Evolutionary conservation across 1,140 invertebrate genomes (phyloP), one percentile per base, ranked within the genome.

Genomic region (Aricia agestis): DNA sequence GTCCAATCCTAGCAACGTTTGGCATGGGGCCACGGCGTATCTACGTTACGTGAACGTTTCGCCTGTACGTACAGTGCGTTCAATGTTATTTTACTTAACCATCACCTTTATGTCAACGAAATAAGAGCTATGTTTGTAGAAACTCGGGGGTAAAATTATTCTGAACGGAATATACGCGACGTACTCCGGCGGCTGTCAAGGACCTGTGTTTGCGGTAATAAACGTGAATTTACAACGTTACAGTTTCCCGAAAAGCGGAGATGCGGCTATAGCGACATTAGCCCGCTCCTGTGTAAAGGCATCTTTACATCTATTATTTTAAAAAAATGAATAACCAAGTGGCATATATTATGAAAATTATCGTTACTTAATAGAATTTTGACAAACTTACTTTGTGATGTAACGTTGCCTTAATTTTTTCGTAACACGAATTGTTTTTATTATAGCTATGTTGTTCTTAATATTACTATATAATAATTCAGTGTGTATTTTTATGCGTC

Each of bases 211-310:
- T 83, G 82, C 72, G 78, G 85, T 83, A 87, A 91, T 91, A 91
- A 91, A 91, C 81, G 81, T 89, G 80, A 91, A 89, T 91, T 90
- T 91, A 91, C 87, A 81, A 77, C 75, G 86, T 89, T 88, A 89
- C 78, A 85, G 86, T 89, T 89, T 87, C 85, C 80, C 84, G 83
- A 89, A 83, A 85, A 83, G 83, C 79, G 84, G 83, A 84, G 85
- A 89, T 85, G 82, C 86, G 84, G 83, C 70, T 71, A 68, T 72
- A 78, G 77, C 72, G 78, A 84, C 83, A 82, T 85, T 87, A 84
- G 80, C 82, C 80, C 80, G 79, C 72, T 73, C 57, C 25, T 19
- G 11, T 25, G n/a, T 57, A 58, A 25, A 57, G 25, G 15, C 19
- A 52, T 15, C 42, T 19, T 15, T 25, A 13, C 67, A 68, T 25